Conservation (phyloP, 2,113 vertebrate genomes). For the Malurus alboscapulatus region DNA sequence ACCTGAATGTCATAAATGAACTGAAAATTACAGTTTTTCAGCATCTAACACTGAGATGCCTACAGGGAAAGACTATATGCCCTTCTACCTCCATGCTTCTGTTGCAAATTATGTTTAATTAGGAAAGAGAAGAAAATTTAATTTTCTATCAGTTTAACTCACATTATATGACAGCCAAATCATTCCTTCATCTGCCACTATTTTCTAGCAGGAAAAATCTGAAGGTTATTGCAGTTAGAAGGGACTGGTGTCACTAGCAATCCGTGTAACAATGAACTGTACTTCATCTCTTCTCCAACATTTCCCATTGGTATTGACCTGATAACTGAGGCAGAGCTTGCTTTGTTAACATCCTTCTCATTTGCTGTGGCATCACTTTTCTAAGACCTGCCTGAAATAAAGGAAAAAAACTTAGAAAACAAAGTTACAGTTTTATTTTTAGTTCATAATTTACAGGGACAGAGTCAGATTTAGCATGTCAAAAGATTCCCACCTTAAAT, state of each 20-base stretch:
- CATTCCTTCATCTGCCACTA: not conserved
- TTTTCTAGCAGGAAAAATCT: not conserved
- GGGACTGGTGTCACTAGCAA: not conserved
- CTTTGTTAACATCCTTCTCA: not conserved
- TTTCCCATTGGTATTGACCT: not conserved
- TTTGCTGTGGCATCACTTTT: not conserved
- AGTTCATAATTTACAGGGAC: not conserved
- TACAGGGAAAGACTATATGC: not conserved
- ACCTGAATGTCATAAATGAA: not conserved
- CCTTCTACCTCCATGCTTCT: not conserved
- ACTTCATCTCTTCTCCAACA: not conserved
- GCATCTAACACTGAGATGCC: not conserved
- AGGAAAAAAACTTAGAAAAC: not conserved
- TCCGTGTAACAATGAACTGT: not conserved
- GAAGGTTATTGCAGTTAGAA: not conserved
- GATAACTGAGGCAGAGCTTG: not conserved
- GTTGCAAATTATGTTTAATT: not conserved
- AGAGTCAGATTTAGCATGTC: not conserved
- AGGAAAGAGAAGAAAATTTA: not conserved
- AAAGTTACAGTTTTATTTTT: not conserved
- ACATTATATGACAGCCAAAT: not conserved
- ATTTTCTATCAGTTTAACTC: not conserved
- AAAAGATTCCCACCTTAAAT: not conserved
- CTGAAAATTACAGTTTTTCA: not conserved
- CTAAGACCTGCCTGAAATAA: not conserved